Base-by-base conservation (phyloP, 2,888 invertebrate species). In the Argyresthia goedartella region DNA sequence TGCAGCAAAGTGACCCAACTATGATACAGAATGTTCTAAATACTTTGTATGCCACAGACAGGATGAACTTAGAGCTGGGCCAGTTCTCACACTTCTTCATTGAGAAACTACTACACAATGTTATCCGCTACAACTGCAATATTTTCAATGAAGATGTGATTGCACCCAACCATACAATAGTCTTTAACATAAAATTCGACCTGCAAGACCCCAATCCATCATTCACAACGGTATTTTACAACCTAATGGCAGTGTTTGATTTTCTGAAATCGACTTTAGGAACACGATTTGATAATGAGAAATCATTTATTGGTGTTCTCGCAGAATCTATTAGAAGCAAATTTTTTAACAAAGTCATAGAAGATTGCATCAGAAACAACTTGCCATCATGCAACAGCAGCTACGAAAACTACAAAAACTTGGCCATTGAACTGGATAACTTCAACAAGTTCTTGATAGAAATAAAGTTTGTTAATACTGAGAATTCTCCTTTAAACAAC, bases 381-480 rank as follows among this genome's bases (percentile, higher is more conserved):
- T 58, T 87, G 34, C 86, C 87, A 0, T 75, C 79, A 0, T 84
- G 85, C 56, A 73, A 84, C 42, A 73, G 76, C 51, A 80, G 72
- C 45, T 81, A 81, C 34, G 60, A 80, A 49, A 67, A 73, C 16
- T 87, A 87, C 57, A 77, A 81, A 53, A 76, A 73, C 25, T 74
- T 86, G 52, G 82, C 80, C 8, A 52, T 74, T 0, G 87, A 87
- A 53, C 58, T 87, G 44, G 84, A 86, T 56, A 67, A 69, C 0
- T 87, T 87, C 55, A 86, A 86, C 56, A 82, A 81, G 52, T 85
- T 85, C 57, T 57, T 87, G 6, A 72, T 85, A 44, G 85, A 87
- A 13, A 57, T 86, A n/a, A 80, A 82, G 58, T 87, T 87, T 63
- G 75, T 84, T 4, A 69, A 76, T 39, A 62, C 73, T 0, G 62